Evolutionary conservation across 1,140 invertebrate species (phyloP), one percentile per base, ranked within the genome.

Genomic region (Bombus vancouverensis): DNA sequence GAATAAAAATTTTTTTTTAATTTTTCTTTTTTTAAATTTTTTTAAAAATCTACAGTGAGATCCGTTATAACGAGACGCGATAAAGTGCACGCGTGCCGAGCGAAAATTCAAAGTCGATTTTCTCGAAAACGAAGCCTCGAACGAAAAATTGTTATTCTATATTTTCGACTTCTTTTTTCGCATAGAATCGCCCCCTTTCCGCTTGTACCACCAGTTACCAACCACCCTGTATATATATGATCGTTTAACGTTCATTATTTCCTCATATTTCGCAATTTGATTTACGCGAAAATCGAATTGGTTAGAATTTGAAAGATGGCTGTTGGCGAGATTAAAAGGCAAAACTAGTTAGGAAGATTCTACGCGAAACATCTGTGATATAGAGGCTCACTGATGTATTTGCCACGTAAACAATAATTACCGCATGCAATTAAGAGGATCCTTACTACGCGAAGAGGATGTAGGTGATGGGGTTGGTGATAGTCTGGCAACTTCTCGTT

Each of bases 321-420:
- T 44, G 18, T 18, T 32, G 10, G 18, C 18, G 12, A 32, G 28
- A 73, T 81, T 81, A 72, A 81, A 81, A 85, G 53, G 34, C 1
- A 44, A 72, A 85, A 74, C 25, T 75, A 68, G 59, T 47, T 68
- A 34, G 65, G 13, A 59, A 73, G 59, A 75, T 66, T 73, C 18
- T 34, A 66, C n/a, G 6, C 37, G 76, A 32, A 83, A 68, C 74
- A 57, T 70, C 37, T 15, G 28, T 25, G 66, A 62, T 59, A 44
- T 68, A 62, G 39, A 28, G 32, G 74, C 34, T 68, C 65, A n/a
- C n/a, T 70, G 81, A 83, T 89, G 78, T 91, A 89, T 91, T 91
- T 89, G 90, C 83, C n/a, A 47, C 77, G 88, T 87, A 91, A 92
- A 91, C 81, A 90, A 91, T 91, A 92, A 92, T 92, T 93, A 94